phyloP scores from a whole-genome alignment of 2,888 invertebrate species.

The Torymus auratus region DNA sequence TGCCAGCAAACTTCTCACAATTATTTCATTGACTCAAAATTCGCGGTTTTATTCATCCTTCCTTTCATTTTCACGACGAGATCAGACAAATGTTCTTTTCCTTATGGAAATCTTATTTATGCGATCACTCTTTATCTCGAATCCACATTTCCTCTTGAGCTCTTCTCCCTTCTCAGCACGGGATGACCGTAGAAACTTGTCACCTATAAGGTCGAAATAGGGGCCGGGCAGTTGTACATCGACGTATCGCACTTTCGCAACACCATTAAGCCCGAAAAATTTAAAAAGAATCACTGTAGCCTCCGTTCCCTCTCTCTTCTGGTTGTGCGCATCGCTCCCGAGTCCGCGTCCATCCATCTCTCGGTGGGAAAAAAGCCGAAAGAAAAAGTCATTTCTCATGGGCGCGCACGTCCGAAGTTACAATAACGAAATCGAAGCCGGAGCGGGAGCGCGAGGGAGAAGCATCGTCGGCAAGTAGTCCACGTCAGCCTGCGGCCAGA shows the following conservation, averaged over 20 bases:
- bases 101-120: too few relatives aligned
- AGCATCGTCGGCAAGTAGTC: conserved; percentile 12
- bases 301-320: too few relatives aligned
- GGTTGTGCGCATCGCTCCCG: too few relatives aligned
- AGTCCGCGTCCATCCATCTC: not conserved
- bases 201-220: not conserved
- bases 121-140: too few relatives aligned
- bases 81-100: too few relatives aligned
- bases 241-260: conserved; percentile 9
- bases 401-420: not conserved
- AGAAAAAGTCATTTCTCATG: too few relatives aligned
- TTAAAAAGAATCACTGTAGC: conserved; percentile 19
- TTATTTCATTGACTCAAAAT: too few relatives aligned
- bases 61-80: too few relatives aligned
- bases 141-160: not conserved
- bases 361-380: not conserved
- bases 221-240: too few relatives aligned
- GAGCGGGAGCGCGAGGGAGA: not conserved
- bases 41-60: too few relatives aligned
- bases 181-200: conserved; percentile 9
- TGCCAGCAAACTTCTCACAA: too few relatives aligned
- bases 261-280: conserved; percentile 23
- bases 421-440: conserved; percentile 18
- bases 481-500: conserved; percentile 29
- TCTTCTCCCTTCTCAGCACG: not conserved